These are phyloP conservation scores for Geotrypetes seraphini DNA, from an alignment of 2,797 vertebrate genomes.

Conservation along the genomic window DNA sequence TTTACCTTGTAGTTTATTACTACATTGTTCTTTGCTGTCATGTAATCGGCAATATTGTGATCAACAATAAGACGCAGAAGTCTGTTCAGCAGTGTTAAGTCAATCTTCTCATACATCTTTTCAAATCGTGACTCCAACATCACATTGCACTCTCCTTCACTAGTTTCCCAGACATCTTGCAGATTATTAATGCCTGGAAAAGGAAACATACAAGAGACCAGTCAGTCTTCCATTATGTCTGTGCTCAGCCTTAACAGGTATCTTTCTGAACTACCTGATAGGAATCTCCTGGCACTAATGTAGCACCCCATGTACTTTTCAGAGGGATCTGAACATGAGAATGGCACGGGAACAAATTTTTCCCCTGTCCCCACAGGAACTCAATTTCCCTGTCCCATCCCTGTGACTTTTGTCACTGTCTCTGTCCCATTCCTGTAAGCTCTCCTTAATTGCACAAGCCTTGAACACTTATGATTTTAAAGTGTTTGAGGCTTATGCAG, in stretches of 20 bases:
- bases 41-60: slow-evolving; percentile 98
- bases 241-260: neutral
- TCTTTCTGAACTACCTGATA: neutral
- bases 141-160: slow-evolving; percentile 94
- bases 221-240: rapidly evolving
- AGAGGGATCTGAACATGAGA: neutral
- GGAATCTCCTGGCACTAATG: no score
- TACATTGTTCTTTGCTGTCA: slow-evolving; percentile 98
- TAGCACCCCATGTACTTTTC: no score
- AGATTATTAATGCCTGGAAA: slow-evolving; percentile 89
- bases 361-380: no score
- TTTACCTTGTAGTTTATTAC: slow-evolving; percentile 98
- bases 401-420: no score
- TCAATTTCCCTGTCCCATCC: no score
- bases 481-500: no score
- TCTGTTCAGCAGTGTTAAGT: slow-evolving; percentile 92
- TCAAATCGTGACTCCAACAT: slow-evolving; percentile 98
- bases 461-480: no score
- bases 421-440: no score
- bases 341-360: no score
- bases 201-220: no score
- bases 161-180: slow-evolving; percentile 96
- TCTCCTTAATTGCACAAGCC: no score
- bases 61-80: slow-evolving; percentile 95
- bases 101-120: slow-evolving; percentile 99